Evolutionary conservation across 2,797 vertebrate species (phyloP), one percentile per base, ranked within the genome.

Genomic region (Arremon brunneinucha): DNA sequence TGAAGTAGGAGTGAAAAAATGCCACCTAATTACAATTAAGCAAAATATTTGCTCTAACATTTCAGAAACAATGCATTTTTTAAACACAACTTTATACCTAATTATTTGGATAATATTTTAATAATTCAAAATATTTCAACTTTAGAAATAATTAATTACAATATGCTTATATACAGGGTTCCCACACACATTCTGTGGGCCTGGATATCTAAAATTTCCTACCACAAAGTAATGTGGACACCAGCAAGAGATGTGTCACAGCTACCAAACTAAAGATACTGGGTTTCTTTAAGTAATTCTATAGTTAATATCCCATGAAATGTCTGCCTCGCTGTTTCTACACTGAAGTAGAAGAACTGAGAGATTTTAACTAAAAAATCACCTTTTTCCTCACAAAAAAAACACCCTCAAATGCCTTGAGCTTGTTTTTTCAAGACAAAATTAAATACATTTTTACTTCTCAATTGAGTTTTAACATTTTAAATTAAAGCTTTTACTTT

Each of bases 321-420:
- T 50, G 2, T 56, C 12, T 71, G 6, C 4, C 7, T 55, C 14
- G 41, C 12, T 3, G 8, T 23, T 86, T 30, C 63, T 11, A 50
- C 18, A 50, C 9, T 35, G 43, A 79, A 68, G 13, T 28, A 50
- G 43, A 76, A 70, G 3, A 53, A 13, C 0, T 77, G 39, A 80
- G 52, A 20, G 2, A 43, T 50, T 89, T 87, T 41, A 83, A 37
- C 6, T 30, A 67, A 56, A 83, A 30, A 49, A 64, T 7, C 3
- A 74, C 1, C 1, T 52, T 83, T 60, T 77, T 32, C 20, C 9
- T 68, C 4, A 2, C 4, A 26, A 63, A 21, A 63, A 60, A 39
- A 0, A 2, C 46, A 8, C 14, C 4, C 2, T 10, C 6, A 16
- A 57, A 41, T 57, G 8, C 15, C 4, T 55, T 68, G 1, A 64